A percentile compares a stretch with the other conserved stretches of the same genome.
Conservation (phyloP, 1,140 invertebrate genomes). For the Ceratina japonica region DNA sequence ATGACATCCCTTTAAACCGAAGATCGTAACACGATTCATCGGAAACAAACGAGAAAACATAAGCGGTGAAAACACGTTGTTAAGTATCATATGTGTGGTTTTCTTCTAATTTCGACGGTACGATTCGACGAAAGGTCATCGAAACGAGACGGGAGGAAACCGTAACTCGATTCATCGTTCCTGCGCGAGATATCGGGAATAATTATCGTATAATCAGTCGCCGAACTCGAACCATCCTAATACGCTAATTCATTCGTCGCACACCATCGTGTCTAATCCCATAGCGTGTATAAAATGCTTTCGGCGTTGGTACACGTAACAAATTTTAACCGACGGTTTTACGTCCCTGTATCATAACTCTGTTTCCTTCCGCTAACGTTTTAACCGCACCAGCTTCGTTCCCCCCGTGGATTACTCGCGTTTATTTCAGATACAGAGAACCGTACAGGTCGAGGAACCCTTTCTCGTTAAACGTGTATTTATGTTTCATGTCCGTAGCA, state of each 20-base stretch:
- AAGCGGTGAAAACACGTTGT: constrained; percentile 22
- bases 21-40: not conserved
- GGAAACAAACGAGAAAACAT: constrained; percentile 12
- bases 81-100: constrained; percentile 49
- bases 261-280: constrained; percentile 26
- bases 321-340: not conserved
- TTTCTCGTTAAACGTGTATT: constrained; percentile 50
- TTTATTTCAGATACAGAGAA: constrained; percentile 23
- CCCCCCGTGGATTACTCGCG: not conserved
- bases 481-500: constrained; percentile 71
- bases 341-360: not conserved
- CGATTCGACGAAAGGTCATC: constrained; percentile 7
- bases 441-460: constrained; percentile 11
- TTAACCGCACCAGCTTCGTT: not conserved
- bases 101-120: constrained; percentile 19
- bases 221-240: constrained; percentile 30
- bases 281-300: not conserved
- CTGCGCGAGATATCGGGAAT: constrained; percentile 21
- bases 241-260: constrained; percentile 45
- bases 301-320: not conserved
- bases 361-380: not conserved
- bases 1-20: not conserved
- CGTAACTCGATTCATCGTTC: constrained; percentile 29
- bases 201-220: constrained; percentile 37
- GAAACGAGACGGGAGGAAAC: constrained; percentile 31